Conservation (phyloP, 2,113 vertebrate species). For the Oryzias celebensis region DNA sequence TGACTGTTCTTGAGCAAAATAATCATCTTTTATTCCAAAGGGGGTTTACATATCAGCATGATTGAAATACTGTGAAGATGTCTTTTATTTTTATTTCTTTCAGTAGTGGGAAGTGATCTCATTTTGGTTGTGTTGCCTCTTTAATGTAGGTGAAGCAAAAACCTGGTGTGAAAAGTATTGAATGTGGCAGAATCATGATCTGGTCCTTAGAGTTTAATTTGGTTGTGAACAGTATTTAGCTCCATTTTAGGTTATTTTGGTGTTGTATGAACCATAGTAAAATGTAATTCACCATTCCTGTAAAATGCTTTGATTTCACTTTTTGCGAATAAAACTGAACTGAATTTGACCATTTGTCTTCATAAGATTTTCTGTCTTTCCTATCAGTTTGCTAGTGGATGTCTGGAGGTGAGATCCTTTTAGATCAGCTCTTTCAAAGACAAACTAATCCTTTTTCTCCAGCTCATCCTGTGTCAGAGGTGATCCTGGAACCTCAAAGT, state of each 20-base stretch:
- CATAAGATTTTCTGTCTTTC: not conserved
- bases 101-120: not conserved
- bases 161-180: no score
- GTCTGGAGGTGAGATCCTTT: slow-evolving; percentile 49
- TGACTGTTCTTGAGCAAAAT: no score
- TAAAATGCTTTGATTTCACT: no score
- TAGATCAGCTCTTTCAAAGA: slow-evolving; percentile 48
- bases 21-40: no score
- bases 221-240: no score
- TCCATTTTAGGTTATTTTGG: no score
- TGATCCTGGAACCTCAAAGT: slow-evolving; percentile 55
- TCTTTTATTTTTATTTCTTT: not conserved
- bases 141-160: not conserved
- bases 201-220: no score
- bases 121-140: not conserved
- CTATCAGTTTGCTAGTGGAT: slow-evolving; percentile 9
- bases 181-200: no score
- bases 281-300: no score
- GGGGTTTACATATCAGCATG: no score
- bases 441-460: slow-evolving; percentile 55
- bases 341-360: not conserved
- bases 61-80: not conserved
- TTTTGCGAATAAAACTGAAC: no score
- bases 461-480: slow-evolving; percentile 52
- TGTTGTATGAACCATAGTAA: no score